These are phyloP conservation scores for Tillus elongatus DNA, from an alignment of 2,888 invertebrate genomes.

Conservation along the genomic window DNA sequence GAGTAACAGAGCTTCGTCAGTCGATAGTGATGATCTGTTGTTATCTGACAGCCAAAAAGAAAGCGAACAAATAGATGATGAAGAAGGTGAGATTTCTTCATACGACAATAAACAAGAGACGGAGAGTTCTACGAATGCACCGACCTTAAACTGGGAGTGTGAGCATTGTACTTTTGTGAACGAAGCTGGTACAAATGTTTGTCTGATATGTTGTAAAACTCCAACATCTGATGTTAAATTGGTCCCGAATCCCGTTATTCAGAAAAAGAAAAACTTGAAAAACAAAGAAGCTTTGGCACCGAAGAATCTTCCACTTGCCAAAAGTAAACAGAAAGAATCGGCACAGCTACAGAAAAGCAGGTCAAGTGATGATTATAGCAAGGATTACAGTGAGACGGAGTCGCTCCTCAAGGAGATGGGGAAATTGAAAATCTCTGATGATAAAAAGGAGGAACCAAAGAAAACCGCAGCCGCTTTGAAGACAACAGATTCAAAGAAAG, in stretches of 20 bases:
- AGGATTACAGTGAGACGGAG: conserved; percentile 41
- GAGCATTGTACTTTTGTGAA: conserved; percentile 87
- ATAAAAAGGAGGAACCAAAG: conserved; percentile 12
- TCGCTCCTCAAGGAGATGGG: conserved; percentile 35
- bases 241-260: conserved; percentile 15
- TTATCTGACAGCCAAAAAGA: conserved; percentile 25
- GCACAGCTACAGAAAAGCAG: conserved; percentile 23
- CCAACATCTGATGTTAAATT: conserved; percentile 39
- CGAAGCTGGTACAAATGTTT: conserved; percentile 67
- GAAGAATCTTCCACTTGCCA: conserved; percentile 15
- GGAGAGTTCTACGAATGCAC: conserved; percentile 28
- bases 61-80: conserved; percentile 27
- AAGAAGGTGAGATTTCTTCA: conserved; percentile 27
- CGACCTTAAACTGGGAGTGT: conserved; percentile 67
- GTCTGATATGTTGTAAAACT: conserved; percentile 81
- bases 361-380: conserved; percentile 37
- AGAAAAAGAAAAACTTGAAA: conserved; percentile 13
- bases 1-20: conserved; percentile 30
- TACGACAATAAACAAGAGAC: conserved; percentile 32
- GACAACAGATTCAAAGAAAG: conserved; percentile 49
- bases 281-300: conserved; percentile 12
- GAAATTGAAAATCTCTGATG: conserved; percentile 30
- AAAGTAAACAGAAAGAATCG: conserved; percentile 16
- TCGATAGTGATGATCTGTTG: conserved; percentile 29
- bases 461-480: conserved; percentile 30